Evolutionary conservation across 2,797 vertebrate genomes (phyloP), one percentile per base, ranked within the genome.

Genomic region (Ciconia nigra): DNA sequence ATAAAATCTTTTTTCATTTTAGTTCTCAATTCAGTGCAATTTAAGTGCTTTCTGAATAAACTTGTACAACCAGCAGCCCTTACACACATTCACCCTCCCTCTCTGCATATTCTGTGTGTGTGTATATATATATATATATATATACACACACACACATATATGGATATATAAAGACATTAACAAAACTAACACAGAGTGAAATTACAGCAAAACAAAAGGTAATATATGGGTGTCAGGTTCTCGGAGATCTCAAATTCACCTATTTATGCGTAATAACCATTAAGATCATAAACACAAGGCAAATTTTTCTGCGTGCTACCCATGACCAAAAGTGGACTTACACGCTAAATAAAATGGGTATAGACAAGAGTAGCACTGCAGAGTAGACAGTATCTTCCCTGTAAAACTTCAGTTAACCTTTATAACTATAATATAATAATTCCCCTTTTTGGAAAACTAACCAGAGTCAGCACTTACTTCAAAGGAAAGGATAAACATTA

Each of bases 401-500:
- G 39, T 24, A 80, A 80, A 66, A 83, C 6, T 63, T 57, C 31
- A 69, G 54, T 35, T 62, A 71, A 52, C 16, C 13, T 83, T 22
- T 80, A 3, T 28, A 76, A 42, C 1, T 9, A 10, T 4, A 49
- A 66, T 7, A 1, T 7, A 76, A 76, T 15, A 83, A 87, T 62
- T 73, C 2, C 39, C 41, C 11, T 44, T 58, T 72, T 39, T 22
- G 12, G 25, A 61, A 72, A 69, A 47, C 18, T 47, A 80, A 44
- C 17, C 26, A 24, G 20, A 85, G 35, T 82, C 69, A 71, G 72
- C 13, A 39, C 11, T 80, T 33, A 72, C 9, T 86, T 88, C 76
- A 91, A 92, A 94, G 31, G 70, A 59, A 95, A 94, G 20, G 26
- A 76, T 12, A 73, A 93, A 77, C 15, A 16, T 42, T 63, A 49